Evolutionary conservation across 2,797 vertebrate species (phyloP).

Genomic region (Champsocephalus esox): DNA sequence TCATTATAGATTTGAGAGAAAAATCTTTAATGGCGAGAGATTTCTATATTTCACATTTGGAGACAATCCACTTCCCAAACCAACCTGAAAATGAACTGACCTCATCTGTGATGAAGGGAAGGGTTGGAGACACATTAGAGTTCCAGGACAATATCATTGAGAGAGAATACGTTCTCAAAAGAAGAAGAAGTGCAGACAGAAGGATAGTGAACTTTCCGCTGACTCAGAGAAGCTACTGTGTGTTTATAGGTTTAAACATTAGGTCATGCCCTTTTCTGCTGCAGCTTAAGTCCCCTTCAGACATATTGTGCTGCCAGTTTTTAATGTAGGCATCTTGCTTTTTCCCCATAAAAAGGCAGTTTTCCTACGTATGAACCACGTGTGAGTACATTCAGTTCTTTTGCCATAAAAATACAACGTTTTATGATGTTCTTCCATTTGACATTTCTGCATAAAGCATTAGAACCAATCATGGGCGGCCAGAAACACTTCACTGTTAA

Average conservation of each 20-base stretch:
- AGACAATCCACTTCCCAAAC: constrained; percentile 1
- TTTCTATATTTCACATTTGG: neutral
- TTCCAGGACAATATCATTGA: constrained; percentile 4
- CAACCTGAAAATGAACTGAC: neutral
- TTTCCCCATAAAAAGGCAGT: constrained; percentile 2
- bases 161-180: constrained; percentile 18
- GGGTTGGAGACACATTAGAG: constrained; percentile 2
- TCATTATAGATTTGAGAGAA: constrained; percentile 8
- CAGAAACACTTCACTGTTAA: neutral
- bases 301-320: constrained; percentile 18
- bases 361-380: neutral
- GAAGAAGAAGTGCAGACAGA: constrained; percentile 6
- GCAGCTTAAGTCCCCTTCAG: constrained; percentile 21
- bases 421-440: neutral
- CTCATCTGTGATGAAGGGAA: neutral
- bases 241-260: constrained; percentile 35
- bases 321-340: constrained; percentile 16
- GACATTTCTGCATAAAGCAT: neutral
- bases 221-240: constrained; percentile 35
- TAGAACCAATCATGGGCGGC: neutral
- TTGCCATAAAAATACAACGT: neutral
- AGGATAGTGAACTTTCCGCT: constrained; percentile 10
- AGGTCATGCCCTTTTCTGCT: constrained; percentile 32
- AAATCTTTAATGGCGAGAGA: constrained; percentile 4
- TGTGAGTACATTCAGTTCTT: neutral